phyloP scores from a whole-genome alignment of 2,797 vertebrate genomes.

The Muscicapa striata region DNA sequence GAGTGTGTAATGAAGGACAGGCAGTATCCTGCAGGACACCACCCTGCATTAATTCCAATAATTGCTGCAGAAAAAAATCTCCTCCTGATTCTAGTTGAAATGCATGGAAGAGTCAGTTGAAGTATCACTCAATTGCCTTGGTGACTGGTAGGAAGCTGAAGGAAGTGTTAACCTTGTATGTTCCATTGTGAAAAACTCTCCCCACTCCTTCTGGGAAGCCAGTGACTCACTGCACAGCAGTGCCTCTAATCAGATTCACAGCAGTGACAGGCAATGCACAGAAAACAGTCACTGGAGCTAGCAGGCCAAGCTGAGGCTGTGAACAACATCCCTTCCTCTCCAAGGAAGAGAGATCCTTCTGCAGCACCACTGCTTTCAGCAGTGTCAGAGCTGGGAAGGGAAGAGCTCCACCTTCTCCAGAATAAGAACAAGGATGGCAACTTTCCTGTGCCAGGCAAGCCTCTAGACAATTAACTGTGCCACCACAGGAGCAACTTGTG shows the following conservation, averaged over 20 bases:
- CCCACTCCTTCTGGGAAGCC: not conserved
- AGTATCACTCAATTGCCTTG: not conserved
- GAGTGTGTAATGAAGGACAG: not conserved
- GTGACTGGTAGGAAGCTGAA: not conserved
- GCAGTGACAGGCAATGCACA: not conserved
- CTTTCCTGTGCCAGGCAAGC: not conserved
- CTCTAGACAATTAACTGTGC: not conserved
- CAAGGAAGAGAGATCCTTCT: not conserved
- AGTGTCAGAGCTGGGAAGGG: not conserved
- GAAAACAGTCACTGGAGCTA: not conserved
- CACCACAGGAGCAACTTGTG: not conserved
- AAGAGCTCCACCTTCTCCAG: not conserved
- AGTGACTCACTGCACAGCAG: not conserved
- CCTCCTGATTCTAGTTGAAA: not conserved
- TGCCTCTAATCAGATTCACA: not conserved
- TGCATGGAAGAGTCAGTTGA: not conserved
- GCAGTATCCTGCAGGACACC: not conserved
- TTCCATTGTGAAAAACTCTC: not conserved
- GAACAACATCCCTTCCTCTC: not conserved
- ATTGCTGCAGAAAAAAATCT: not conserved
- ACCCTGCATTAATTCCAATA: not conserved
- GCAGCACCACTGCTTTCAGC: not conserved
- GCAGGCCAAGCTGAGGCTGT: not conserved
- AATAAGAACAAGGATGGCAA: not conserved
- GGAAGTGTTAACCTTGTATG: not conserved